A percentile compares a stretch with the other conserved stretches of the same genome.
phyloP scores from a whole-genome alignment of 2,797 vertebrate genomes.

The Pipistrellus nathusii region DNA sequence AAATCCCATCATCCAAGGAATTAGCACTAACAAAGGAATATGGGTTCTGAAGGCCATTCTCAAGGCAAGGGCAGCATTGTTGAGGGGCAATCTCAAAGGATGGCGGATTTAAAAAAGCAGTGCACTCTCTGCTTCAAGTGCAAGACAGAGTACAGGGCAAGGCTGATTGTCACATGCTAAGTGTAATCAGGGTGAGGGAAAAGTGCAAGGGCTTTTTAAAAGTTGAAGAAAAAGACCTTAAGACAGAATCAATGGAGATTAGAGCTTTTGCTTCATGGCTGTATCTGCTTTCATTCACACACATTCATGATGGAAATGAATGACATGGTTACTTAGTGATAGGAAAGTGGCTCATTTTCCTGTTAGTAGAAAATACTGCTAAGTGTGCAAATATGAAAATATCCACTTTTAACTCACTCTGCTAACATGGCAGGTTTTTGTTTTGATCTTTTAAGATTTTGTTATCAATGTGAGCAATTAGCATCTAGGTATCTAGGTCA shows the following conservation, averaged over 20 bases:
- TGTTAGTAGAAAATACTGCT: background rate
- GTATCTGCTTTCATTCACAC: conserved; percentile 18
- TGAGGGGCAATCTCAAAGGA: background rate
- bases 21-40: conserved; percentile 21
- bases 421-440: background rate
- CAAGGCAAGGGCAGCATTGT: background rate
- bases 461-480: background rate
- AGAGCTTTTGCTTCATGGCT: background rate
- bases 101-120: background rate
- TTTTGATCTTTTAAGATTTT: background rate
- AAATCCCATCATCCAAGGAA: background rate
- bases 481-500: background rate
- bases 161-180: background rate
- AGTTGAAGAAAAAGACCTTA: conserved; percentile 40
- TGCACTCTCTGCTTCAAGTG: background rate
- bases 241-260: conserved; percentile 7
- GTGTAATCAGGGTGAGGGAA: background rate
- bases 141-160: background rate
- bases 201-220: conserved; percentile 33
- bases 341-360: background rate
- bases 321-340: background rate
- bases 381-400: conserved; percentile 5
- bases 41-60: background rate
- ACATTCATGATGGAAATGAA: background rate
- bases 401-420: background rate